Percentiles rank a stretch among this genome's conserved stretches.
These are phyloP conservation scores for Chrysolina haemoptera DNA, from an alignment of 2,888 invertebrate genomes.

Conservation along the genomic window DNA sequence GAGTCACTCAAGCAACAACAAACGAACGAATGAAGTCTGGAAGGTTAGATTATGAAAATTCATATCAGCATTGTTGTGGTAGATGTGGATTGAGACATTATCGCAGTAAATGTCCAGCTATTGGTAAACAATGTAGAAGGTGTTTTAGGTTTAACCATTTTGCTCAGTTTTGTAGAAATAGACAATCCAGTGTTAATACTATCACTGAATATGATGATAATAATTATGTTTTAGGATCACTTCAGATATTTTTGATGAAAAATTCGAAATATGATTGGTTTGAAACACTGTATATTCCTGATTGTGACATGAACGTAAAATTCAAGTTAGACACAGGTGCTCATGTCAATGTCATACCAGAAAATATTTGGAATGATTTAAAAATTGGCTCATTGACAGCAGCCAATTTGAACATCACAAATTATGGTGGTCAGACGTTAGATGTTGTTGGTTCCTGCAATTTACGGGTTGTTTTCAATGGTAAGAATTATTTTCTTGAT, in stretches of 20 bases:
- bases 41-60: not conserved
- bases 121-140: not conserved
- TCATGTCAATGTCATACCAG: too few species aligned
- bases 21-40: not conserved
- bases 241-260: not conserved
- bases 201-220: not conserved
- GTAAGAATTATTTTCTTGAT: not conserved
- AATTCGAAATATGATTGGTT: not conserved
- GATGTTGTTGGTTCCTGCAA: not conserved
- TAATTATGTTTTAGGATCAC: not conserved
- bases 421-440: not conserved
- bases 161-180: not conserved
- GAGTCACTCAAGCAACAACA: too few species aligned
- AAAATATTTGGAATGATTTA: not conserved
- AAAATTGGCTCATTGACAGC: too few species aligned
- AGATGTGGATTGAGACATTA: not conserved
- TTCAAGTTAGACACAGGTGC: not conserved
- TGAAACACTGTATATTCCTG: not conserved
- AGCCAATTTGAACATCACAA: not conserved
- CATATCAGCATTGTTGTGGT: not conserved
- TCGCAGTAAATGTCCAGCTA: not conserved
- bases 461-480: not conserved
- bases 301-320: not conserved
- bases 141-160: not conserved
- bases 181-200: not conserved